Evolutionary conservation across 2,888 invertebrate species (phyloP), one percentile per base, ranked within the genome.

Genomic region (Pelosia muscerda): DNA sequence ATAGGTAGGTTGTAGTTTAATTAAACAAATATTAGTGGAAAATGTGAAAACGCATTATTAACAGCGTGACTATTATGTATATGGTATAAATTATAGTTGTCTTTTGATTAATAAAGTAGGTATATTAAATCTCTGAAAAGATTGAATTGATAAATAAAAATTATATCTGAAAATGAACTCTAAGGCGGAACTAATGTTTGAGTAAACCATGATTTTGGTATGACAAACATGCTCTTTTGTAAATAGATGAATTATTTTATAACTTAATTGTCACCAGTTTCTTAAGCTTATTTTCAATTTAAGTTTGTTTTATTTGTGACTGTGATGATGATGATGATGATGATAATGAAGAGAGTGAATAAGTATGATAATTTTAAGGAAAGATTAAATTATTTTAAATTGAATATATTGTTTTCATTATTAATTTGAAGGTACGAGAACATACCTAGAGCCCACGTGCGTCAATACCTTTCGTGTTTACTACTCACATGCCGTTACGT

Each of bases 241-340:
- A 80, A 74, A 80, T 80, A 81, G 66, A 70, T 53, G 68, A 73
- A 66, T 62, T 73, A 63, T 69, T 59, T 63, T 63, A 55, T 65
- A n/a, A 65, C 28, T 67, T 25, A 67, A 23, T 68, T 10, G 68
- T 68, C 65, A 58, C 68, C 69, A 69, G 63, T 70, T 74, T 71
- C 65, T 69, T 72, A 71, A 63, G 61, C 61, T 68, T 69, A 65
- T 61, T 61, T 72, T 55, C 63, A 67, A 69, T 58, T 61, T 69
- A 65, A 66, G 67, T 68, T 76, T 75, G 73, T 75, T 76, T 77
- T 80, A 79, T 76, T 83, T 76, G 79, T 85, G 86, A 88, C 89
- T 89, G 89, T 89, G 89, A 90, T 90, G 83, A 79, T 82, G 74
- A 74, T 78, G 82, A 79, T 82, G 74, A 73, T 78, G 77, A 83